Base-by-base conservation (phyloP, 2,797 vertebrate genomes). In the Sardinella longiceps region DNA sequence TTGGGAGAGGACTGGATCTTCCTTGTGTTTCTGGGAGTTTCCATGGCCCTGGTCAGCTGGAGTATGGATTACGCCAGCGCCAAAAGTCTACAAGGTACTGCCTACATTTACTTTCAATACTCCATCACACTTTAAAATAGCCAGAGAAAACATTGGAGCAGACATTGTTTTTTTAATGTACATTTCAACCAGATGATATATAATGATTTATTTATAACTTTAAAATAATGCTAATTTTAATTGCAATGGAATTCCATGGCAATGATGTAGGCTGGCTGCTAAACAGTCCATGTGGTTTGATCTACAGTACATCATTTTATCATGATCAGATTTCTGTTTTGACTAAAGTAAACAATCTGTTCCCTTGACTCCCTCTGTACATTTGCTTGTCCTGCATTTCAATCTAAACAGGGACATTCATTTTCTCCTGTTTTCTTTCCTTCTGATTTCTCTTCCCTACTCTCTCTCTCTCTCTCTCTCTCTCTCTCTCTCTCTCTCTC, bases 1-100 rank as follows among this genome's bases (percentile, higher is more conserved):
- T 85, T 99, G 82, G 97, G 97, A 87, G 97, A 98, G 90, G 98
- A 99, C 88, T 99, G 98, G 98, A 97, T 99, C 92, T 99, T 99
- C 91, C 93, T 99, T 86, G 90, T 98, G 87, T 95, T 99, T 2
- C 92, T 99, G 88, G 98, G 98, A 74, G 94, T 99, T 87, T 96
- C 96, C 0, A 99, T 99, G 98, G 98, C 97, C 0, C 94, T 99
- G 90, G 96, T 99, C 90, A 99, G 98, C 95, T 99, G 98, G 98
- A 94, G 94, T 43, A 98, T 99, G 96, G 98, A 99, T 92, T 99
- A 98, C 0, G 95, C 96, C 89, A 99, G 97, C n/a, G 96, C 97
- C 0, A 98, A 97, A 92, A 97, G 95, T 63, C 94, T 99, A 60
- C 95, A 97, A 95, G 97, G 98, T 99, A 86, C 0, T 43, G 4